phyloP scores from a whole-genome alignment of 1,140 invertebrate species.

The Nautilus pompilius region DNA sequence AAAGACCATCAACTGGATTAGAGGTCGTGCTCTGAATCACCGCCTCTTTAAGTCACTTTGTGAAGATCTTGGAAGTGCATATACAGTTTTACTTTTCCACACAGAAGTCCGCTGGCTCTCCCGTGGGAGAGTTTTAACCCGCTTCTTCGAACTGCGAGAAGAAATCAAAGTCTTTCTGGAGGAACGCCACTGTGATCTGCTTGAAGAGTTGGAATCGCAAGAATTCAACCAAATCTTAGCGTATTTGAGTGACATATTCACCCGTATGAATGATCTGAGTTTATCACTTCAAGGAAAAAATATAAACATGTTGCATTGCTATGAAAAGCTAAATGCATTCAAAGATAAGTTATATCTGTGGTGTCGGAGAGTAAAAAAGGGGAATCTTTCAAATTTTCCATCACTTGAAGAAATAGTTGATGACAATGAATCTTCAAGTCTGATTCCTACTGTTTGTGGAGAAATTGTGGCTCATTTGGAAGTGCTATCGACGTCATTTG shows the following conservation, averaged over 20 bases:
- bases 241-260: background rate
- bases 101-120: background rate
- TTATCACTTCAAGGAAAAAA: conserved; percentile 1
- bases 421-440: conserved; percentile 1
- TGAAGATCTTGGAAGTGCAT: background rate
- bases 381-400: background rate
- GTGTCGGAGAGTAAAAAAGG: background rate
- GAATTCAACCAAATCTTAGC: conserved; percentile 1
- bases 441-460: background rate
- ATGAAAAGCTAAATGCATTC: conserved; percentile 5
- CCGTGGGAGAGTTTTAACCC: background rate
- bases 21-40: background rate
- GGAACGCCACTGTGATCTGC: background rate
- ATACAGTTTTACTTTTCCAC: background rate
- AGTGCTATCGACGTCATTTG: background rate
- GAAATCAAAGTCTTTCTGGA: background rate
- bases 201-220: background rate
- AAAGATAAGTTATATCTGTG: background rate
- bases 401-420: background rate
- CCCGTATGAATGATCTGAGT: background rate
- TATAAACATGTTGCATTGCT: background rate
- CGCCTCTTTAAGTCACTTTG: conserved; percentile 1
- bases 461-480: conserved; percentile 1
- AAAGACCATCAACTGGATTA: conserved; percentile 1
- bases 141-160: background rate